Evolutionary conservation across 2,113 vertebrate genomes (phyloP), one percentile per base, ranked within the genome.

Genomic region (Python bivittatus): DNA sequence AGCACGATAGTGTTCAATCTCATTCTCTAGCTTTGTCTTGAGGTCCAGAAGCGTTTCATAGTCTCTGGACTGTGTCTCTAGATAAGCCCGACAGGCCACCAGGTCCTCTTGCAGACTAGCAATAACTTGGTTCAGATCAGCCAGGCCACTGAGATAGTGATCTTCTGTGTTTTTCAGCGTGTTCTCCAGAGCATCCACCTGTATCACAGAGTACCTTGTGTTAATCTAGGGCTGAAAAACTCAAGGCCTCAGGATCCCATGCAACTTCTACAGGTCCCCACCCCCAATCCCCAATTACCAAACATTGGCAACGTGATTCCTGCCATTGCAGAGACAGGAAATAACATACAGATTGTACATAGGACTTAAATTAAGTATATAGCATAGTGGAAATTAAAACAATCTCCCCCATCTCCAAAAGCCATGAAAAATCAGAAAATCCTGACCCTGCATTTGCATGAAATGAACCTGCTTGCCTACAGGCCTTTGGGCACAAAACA

Each of bases 21-120:
- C 98, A 0, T 95, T 94, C 95, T 98, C 97, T 95, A 98, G 97
- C 95, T 97, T 97, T 97, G 97, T 97, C 96, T 98, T 98, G 25
- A 97, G 93, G 5, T 96, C 96, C 88, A 98, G 96, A 93, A 98
- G 97, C 25, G 95, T 83, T 23, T 97, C 95, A 95, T 98, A 98
- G 79, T 91, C 96, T 0, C 96, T 93, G 0, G 94, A 88, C 91
- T 98, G 97, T 2, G 91, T 94, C 94, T 97, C 97, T 89, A 98
- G 93, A 94, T 98, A 94, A 0, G 91, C 44, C 38, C 96, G 96
- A 38, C 97, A 89, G 27, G 97, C 93, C n/a, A 8, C 91, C 79
- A 98, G 96, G 88, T 98, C 97, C 0, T 29, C 92, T 96, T 97
- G 94, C 91, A 98, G 94, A 8, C 79, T 88, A 2, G 84, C 44